A percentile compares a stretch with the other conserved stretches of the same genome.
Conservation (phyloP, 2,888 invertebrate species). For the Cybosia mesomella region DNA sequence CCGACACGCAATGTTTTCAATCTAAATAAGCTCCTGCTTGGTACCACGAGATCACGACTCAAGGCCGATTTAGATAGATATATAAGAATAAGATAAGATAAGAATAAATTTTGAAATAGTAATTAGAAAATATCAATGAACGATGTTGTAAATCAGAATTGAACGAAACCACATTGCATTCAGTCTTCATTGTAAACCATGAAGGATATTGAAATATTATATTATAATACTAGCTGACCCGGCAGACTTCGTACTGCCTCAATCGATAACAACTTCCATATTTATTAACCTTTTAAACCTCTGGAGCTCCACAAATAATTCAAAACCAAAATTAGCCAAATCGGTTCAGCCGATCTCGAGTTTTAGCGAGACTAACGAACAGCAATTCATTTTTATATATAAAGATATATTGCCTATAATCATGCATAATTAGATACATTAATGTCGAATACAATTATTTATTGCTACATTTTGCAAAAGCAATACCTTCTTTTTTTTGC, state of each 20-base stretch:
- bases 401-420: not conserved
- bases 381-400: too few relatives aligned
- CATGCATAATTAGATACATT: not conserved
- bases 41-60: not conserved
- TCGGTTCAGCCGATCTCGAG: too few relatives aligned
- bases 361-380: too few relatives aligned
- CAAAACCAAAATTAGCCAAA: too few relatives aligned
- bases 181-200: not conserved
- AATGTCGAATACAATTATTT: not conserved
- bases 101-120: not conserved
- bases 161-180: not conserved
- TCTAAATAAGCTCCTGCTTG: not conserved
- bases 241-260: too few relatives aligned
- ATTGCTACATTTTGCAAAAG: constrained; percentile 22
- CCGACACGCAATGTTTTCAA: not conserved
- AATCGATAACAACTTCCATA: too few relatives aligned
- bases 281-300: too few relatives aligned
- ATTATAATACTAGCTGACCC: too few relatives aligned
- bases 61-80: not conserved
- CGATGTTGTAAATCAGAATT: not conserved
- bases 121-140: not conserved
- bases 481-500: constrained; percentile 5
- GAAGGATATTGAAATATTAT: not conserved
- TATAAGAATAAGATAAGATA: too few relatives aligned
- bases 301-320: too few relatives aligned